These are phyloP conservation scores for Microctenopoma steveboyesi DNA, from an alignment of 2,797 vertebrate species.

Conservation along the genomic window DNA sequence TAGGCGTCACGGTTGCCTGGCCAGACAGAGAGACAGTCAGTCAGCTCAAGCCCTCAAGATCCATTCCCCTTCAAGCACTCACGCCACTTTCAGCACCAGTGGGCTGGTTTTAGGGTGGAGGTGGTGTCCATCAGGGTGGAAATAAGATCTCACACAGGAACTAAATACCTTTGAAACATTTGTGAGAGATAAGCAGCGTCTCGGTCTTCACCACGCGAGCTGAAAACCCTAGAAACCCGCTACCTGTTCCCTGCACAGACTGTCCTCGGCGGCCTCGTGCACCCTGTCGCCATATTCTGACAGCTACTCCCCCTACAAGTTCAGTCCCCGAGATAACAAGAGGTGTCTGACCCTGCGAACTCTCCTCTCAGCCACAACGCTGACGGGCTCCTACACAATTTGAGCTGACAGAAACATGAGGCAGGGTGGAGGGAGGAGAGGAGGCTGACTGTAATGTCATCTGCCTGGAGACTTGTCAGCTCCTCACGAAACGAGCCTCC, in stretches of 20 bases:
- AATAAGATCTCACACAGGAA: slow-evolving; percentile 9
- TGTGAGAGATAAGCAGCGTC: background rate
- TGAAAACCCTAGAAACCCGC: slow-evolving; percentile 8
- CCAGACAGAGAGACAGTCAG: background rate
- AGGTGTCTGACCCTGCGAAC: slow-evolving; percentile 52
- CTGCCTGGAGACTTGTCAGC: slow-evolving; percentile 45
- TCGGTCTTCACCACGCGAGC: background rate
- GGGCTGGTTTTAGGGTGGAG: too few species aligned
- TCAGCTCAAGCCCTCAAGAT: background rate
- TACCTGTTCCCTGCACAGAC: slow-evolving; percentile 3
- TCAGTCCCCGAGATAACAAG: slow-evolving; percentile 49
- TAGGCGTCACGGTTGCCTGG: background rate
- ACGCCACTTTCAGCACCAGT: too few species aligned
- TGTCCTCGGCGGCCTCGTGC: slow-evolving; percentile 15
- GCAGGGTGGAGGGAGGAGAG: slow-evolving; percentile 28
- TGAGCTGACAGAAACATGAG: slow-evolving; percentile 66
- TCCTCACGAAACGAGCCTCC: slow-evolving; percentile 10
- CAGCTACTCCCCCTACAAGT: slow-evolving; percentile 43
- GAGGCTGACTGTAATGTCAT: slow-evolving; percentile 35
- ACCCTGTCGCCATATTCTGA: slow-evolving; percentile 20
- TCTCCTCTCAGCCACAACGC: slow-evolving; percentile 34
- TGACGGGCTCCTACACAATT: slow-evolving; percentile 57
- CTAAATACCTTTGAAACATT: slow-evolving; percentile 4
- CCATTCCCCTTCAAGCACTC: background rate
- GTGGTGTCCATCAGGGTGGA: background rate